phyloP scores from a whole-genome alignment of 2,888 invertebrate genomes.

The Cecidostiba fungosa region DNA sequence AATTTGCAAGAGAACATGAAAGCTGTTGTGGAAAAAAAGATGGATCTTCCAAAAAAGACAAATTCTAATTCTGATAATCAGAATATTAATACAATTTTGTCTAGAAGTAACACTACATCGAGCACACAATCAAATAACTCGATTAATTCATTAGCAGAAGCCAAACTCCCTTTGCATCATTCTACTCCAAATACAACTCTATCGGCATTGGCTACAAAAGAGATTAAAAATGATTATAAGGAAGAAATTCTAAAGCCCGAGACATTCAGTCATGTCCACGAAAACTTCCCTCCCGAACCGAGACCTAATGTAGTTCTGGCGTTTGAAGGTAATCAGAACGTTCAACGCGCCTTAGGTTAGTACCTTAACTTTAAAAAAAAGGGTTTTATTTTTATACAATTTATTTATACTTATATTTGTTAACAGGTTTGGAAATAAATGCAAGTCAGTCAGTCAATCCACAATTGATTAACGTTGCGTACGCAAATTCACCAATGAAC shows the following conservation, averaged over 20 bases:
- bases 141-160: not conserved
- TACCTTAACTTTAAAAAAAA: conserved; percentile 10
- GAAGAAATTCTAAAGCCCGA: not conserved
- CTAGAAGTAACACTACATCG: not conserved
- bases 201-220: not conserved
- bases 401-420: conserved; percentile 2
- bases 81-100: not conserved
- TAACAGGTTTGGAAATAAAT: conserved; percentile 31
- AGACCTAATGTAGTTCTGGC: conserved; percentile 46
- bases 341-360: conserved; percentile 54
- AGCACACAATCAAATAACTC: not conserved
- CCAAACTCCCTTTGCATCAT: not conserved
- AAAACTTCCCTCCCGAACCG: conserved; percentile 2
- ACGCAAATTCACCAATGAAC: conserved; percentile 7
- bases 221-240: not conserved
- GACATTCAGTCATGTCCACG: not conserved
- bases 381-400: not conserved
- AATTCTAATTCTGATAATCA: not conserved
- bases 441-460: not conserved
- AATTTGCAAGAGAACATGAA: conserved; percentile 12
- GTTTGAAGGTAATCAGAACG: conserved; percentile 52
- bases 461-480: not conserved
- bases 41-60: not conserved
- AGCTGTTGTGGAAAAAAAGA: not conserved
- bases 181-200: not conserved